Base-by-base conservation (phyloP, 2,888 invertebrate species). In the Napeogenes sylphis region DNA sequence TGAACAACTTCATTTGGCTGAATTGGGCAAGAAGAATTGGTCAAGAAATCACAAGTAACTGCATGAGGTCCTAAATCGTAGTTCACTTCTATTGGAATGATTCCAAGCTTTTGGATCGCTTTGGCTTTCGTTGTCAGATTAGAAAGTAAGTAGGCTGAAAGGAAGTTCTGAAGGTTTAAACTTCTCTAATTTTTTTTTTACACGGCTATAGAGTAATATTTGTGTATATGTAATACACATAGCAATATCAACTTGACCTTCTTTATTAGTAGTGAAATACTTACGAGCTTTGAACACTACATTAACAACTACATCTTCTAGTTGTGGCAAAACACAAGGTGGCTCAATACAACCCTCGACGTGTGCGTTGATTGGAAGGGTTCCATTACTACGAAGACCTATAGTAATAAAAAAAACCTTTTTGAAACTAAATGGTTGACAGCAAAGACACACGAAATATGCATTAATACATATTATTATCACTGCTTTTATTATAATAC, bases 1-100 rank as follows among this genome's bases (percentile, higher is more conserved):
- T 65, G 45, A 4, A 79, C 42, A 0, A 79, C 61, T 56, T 79
- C 76, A 0, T 66, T 76, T 33, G 70, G 62, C n/a, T 71, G 45
- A 1, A 81, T 51, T 0, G 80, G 80, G 58, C 81, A 84, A 69
- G 74, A 76, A 38, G 78, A 69, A 70, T 83, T 81, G 3, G 67
- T 73, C 0, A 84, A 63, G 70, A 73, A 78, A 70, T 80, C 76
- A 70, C 84, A 84, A 21, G 83, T 79, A 6, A 62, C 42, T 0
- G 71, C 68, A n/a, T 71, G 54, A 0, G 67, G 68, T 1, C 62
- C 69, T 51, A 78, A 67, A 45, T 59, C 59, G 56, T 75, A 71
- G 4, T 67, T 58, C 4, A 73, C 21, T 1, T 67, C 63, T 0
- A 73, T 4, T 0, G 45, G 51, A 0, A 72, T 38, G 4, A 68